Base-by-base conservation (phyloP, 2,797 vertebrate genomes). In the Pipistrellus pipistrellus region DNA sequence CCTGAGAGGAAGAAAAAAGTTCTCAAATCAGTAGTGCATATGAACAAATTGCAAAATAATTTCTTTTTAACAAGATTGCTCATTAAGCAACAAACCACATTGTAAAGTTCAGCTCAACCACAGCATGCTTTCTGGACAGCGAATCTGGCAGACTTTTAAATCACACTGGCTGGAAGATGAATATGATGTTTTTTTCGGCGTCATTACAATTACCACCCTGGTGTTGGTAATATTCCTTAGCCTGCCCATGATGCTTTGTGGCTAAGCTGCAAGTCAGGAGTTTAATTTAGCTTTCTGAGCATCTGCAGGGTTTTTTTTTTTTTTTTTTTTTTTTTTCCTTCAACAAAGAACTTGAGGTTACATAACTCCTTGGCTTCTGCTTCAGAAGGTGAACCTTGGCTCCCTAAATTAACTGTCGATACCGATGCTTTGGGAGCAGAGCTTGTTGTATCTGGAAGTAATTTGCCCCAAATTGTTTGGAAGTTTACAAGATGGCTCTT, bases 231-330 rank as follows among this genome's bases (percentile, higher is more conserved):
- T 69, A 71, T 71, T 95, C 86, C 78, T 90, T 62, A 81, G 75
- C 48, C 13, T 94, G 72, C 83, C 88, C 55, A 69, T 53, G 85
- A 93, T 78, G 88, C 72, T 88, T 92, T 64, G 62, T 84, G 81
- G 57, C 80, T 55, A 51, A 81, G 64, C 23, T 44, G 62, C n/a
- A 96, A 95, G 86, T 91, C 27, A 87, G 68, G 69, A 91, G 85
- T 95, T 97, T 95, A 94, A 95, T 96, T 96, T 94, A 94, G 85
- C 71, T 92, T 89, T 91, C 77, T 46, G 62, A 96, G 80, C 83
- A 95, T 80, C 90, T 78, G 93, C 35, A 96, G 90, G 68, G 81
- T 92, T 4, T 38, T 38, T 38, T 38, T 41, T 41, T 41, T 41
- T 41, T 6, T 41, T 41, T 6, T 38, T 94, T 44, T 44, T 44